Conservation (phyloP, 2,888 invertebrate genomes). For the Syrphus vitripennis region DNA sequence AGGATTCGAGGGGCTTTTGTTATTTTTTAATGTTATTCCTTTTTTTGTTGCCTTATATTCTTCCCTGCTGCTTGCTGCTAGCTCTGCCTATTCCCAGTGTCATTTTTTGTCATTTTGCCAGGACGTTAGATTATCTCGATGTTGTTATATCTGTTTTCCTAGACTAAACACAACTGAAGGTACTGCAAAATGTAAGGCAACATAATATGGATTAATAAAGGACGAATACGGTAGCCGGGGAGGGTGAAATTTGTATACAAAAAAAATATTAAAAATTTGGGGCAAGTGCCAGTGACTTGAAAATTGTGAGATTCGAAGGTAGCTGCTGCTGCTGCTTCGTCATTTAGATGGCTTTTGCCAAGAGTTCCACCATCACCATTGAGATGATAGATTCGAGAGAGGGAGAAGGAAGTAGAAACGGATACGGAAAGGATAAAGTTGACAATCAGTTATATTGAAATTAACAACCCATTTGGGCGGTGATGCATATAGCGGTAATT, state of each 20-base stretch:
- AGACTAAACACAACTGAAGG: slow-evolving; percentile 53
- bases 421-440: slow-evolving; percentile 44
- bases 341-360: slow-evolving; percentile 23
- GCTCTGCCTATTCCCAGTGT: slow-evolving; percentile 32
- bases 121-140: slow-evolving; percentile 69
- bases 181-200: slow-evolving; percentile 43
- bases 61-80: too few species aligned
- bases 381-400: background rate
- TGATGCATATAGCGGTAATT: slow-evolving; percentile 65
- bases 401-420: background rate
- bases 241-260: slow-evolving; percentile 35
- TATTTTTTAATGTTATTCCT: slow-evolving; percentile 25
- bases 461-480: slow-evolving; percentile 69
- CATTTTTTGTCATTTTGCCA: slow-evolving; percentile 71
- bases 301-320: slow-evolving; percentile 53
- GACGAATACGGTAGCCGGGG: slow-evolving; percentile 36
- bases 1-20: slow-evolving; percentile 47
- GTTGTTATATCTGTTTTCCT: slow-evolving; percentile 67
- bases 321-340: slow-evolving; percentile 14
- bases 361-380: slow-evolving; percentile 5
- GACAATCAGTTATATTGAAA: slow-evolving; percentile 69
- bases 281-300: slow-evolving; percentile 68
- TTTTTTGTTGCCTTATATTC: slow-evolving; percentile 6
- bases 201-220: slow-evolving; percentile 64
- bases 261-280: slow-evolving; percentile 65